Evolutionary conservation across 1,140 invertebrate species (phyloP), one percentile per base, ranked within the genome.

Genomic region (Harpegnathos saltator): DNA sequence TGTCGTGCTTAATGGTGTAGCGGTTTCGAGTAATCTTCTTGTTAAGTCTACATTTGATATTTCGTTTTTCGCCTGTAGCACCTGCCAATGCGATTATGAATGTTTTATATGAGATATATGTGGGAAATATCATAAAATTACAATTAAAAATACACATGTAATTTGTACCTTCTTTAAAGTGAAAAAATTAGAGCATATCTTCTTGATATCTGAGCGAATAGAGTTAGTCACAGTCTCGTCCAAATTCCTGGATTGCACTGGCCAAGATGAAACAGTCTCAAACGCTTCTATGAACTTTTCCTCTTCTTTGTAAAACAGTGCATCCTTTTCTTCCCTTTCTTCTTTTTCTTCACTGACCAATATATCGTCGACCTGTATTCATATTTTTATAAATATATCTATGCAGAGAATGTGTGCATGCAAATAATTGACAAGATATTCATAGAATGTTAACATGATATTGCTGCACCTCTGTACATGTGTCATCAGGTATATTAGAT

Each of bases 91-190:
- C n/a, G 0, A 63, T 54, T 52, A 1, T 0, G 65, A 0, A 17
- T 4, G 0, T 12, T 44, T 33, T 15, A 50, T 38, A 38, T 65
- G 15, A 54, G 22, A 7, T 44, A 29, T 68, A 61, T 63, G 17
- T 44, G 26, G 2, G 58, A 38, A 65, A 50, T 54, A 33, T 44
- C 15, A 1, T 26, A 7, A n/a, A 65, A 17, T 19, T 72, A 29
- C 29, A 22, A 61, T 2, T 9, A 44, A 9, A 61, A 22, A 14
- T 63, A 38, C 15, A 48, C 24, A n/a, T n/a, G n/a, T 58, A 83
- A 63, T 15, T 48, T 2, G 9, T 77, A 91, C 90, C 86, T 89
- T 69, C 61, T 61, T 86, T 22, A 90, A 48, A 50, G 50, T 77
- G 3, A 59, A 56, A 73, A 91, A 87, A 19, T 75, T 33, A 0